A percentile compares a stretch with the other conserved stretches of the same genome.
Evolutionary conservation across 1,140 invertebrate genomes (phyloP).

Genomic region (Orchesella cincta): DNA sequence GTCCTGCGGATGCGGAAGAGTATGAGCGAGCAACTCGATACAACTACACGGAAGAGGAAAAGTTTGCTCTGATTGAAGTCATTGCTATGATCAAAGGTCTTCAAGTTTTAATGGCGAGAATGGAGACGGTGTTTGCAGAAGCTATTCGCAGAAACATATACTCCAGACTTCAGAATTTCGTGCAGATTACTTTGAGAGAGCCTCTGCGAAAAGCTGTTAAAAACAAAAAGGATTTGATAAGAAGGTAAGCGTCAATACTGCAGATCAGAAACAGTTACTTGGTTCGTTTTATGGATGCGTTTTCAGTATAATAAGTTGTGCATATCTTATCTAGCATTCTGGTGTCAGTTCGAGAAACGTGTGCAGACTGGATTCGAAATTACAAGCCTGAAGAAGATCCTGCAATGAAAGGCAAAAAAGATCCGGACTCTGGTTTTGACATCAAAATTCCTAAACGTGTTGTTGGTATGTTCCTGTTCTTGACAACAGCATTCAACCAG

Average conservation of each 20-base stretch:
- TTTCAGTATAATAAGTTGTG: constrained; percentile 20
- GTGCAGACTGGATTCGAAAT: constrained; percentile 92
- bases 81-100: constrained; percentile 99
- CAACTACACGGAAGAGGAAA: constrained; percentile 96
- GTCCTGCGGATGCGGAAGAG: constrained; percentile 96
- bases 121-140: constrained; percentile 97
- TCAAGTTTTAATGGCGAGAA: constrained; percentile 94
- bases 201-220: constrained; percentile 95
- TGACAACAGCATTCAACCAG: not conserved
- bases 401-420: constrained; percentile 91
- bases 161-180: constrained; percentile 96
- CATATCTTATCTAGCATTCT: constrained; percentile 74
- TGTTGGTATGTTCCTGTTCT: constrained; percentile 69
- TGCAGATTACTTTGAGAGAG: constrained; percentile 86
- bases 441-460: constrained; percentile 90
- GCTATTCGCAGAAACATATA: constrained; percentile 94
- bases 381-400: constrained; percentile 90
- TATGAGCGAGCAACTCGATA: constrained; percentile 81
- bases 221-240: constrained; percentile 95
- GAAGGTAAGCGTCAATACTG: too few species aligned
- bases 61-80: constrained; percentile 96
- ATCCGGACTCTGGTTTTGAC: constrained; percentile 84
- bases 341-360: constrained; percentile 92
- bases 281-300: constrained; percentile 33
- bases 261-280: too few species aligned